These are phyloP conservation scores for Lutjanus argentimaculatus DNA, from an alignment of 2,797 vertebrate genomes.

Conservation along the genomic window DNA sequence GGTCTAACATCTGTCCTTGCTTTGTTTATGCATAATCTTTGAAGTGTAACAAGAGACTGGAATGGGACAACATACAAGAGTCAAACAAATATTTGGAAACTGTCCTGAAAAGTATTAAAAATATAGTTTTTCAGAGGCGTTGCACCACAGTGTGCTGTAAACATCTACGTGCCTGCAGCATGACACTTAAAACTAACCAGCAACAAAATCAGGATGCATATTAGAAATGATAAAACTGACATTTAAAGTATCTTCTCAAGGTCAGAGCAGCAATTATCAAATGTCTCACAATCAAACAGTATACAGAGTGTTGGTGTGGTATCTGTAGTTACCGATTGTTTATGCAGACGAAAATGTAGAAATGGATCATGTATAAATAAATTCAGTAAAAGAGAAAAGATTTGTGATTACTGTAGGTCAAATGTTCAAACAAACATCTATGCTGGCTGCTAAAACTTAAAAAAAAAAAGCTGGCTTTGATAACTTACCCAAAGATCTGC, in stretches of 20 bases:
- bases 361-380: neutral
- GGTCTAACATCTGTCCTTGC: neutral
- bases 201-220: neutral
- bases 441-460: neutral
- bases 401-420: slow-evolving; percentile 13
- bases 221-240: slow-evolving; percentile 8
- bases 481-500: neutral
- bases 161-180: neutral
- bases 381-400: neutral
- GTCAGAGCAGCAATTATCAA: neutral
- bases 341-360: neutral
- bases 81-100: neutral
- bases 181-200: slow-evolving; percentile 4
- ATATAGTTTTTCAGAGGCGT: neutral
- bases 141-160: neutral
- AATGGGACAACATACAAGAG: neutral
- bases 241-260: neutral
- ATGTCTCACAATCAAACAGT: neutral
- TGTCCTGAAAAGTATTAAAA: neutral
- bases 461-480: neutral
- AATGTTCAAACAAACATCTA: slow-evolving; percentile 10
- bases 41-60: neutral
- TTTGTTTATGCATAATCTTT: neutral
- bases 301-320: neutral
- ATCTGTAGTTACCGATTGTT: slow-evolving; percentile 1